Percentiles rank a stretch among this genome's conserved stretches.
These are phyloP conservation scores for Drosophila aldrichi DNA, from an alignment of 2,888 invertebrate genomes.

Conservation along the genomic window DNA sequence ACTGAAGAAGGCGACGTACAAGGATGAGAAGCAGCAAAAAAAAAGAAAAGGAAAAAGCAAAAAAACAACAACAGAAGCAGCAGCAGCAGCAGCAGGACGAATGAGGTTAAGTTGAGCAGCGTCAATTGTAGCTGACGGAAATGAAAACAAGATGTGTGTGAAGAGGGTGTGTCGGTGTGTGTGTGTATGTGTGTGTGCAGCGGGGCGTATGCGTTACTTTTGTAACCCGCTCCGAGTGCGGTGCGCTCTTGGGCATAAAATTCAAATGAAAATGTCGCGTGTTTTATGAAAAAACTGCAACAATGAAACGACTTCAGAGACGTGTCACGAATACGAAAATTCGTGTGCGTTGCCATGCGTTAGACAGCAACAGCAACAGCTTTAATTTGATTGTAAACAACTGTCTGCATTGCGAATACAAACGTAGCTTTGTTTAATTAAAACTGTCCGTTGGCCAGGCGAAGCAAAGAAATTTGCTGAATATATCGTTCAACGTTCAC, in stretches of 20 bases:
- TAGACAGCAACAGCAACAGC: slow-evolving; percentile 1
- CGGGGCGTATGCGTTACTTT: slow-evolving; percentile 67
- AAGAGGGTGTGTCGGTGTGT: slow-evolving; percentile 1
- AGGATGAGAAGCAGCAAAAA: slow-evolving; percentile 1
- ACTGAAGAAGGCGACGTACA: not conserved
- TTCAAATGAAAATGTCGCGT: slow-evolving; percentile 81
- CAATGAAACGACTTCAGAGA: slow-evolving; percentile 60
- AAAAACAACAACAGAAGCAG: not conserved
- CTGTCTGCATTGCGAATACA: slow-evolving; percentile 26
- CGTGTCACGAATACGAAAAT: slow-evolving; percentile 21
- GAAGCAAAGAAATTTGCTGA: slow-evolving; percentile 33
- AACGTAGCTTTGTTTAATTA: slow-evolving; percentile 37
- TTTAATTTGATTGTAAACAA: slow-evolving; percentile 66
- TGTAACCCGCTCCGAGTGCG: slow-evolving; percentile 45
- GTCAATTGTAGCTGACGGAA: slow-evolving; percentile 82
- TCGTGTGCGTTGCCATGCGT: slow-evolving; percentile 29
- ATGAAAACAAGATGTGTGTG: slow-evolving; percentile 76
- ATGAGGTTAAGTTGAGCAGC: slow-evolving; percentile 80
- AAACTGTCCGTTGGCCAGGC: slow-evolving; percentile 15
- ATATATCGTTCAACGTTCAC: slow-evolving; percentile 52
- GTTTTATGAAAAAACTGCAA: slow-evolving; percentile 65
- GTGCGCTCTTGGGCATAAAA: slow-evolving; percentile 76
- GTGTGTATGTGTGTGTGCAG: slow-evolving; percentile 17
- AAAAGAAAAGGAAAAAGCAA: not conserved
- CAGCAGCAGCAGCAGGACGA: slow-evolving; percentile 51